These are phyloP conservation scores for Tragopan temminckii DNA, from an alignment of 2,797 vertebrate genomes.

Conservation along the genomic window DNA sequence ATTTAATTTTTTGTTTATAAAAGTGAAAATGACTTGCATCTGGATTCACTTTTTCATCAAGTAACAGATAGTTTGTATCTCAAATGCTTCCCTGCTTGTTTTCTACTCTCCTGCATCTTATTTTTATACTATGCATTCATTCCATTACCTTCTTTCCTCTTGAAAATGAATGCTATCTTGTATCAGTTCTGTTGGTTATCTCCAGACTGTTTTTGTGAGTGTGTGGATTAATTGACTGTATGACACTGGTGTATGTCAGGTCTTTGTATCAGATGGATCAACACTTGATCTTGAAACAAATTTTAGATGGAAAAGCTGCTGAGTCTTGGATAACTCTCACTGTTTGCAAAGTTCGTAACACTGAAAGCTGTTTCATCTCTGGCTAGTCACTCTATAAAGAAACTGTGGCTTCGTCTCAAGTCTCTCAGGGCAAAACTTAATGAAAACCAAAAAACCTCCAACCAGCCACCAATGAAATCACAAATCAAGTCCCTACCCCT, in stretches of 20 bases:
- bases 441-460: background rate
- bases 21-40: background rate
- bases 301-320: background rate
- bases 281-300: background rate
- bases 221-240: background rate
- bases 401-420: background rate
- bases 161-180: background rate
- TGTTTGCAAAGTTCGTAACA: background rate
- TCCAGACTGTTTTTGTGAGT: background rate
- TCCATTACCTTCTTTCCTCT: background rate
- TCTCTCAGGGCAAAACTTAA: background rate
- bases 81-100: background rate
- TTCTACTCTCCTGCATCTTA: background rate
- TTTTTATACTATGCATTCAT: background rate
- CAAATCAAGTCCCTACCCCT: rapidly evolving
- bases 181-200: background rate
- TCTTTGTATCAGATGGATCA: background rate
- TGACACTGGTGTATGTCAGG: background rate
- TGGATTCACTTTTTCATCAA: background rate
- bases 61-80: background rate
- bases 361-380: background rate
- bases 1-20: background rate
- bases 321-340: background rate
- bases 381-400: background rate
- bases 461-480: background rate